Base-by-base conservation (phyloP, 35 echinoderm and acorn worm genomes). In the Eucidaris tribuloides region DNA sequence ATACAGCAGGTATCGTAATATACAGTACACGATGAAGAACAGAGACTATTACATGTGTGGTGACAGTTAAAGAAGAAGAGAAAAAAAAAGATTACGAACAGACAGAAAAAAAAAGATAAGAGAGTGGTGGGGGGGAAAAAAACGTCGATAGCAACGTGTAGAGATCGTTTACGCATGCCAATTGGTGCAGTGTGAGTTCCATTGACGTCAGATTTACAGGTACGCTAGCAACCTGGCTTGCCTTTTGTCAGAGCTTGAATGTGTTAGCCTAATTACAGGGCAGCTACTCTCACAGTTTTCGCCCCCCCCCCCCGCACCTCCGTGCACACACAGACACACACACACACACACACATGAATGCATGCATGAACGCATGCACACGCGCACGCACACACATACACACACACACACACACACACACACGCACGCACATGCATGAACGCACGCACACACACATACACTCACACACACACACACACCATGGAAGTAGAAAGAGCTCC, bases 171-270 rank as follows among this genome's bases (percentile, higher is more conserved):
- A 44, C 68, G 44, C 68, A 40, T 74, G 68, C 68, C 68, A 74
- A 74, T 74, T 35, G 68, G 28, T 40, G 29, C 68, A 3, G 35
- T 33, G 9, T 74, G 41, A 14, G 35, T 38, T 22, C 34, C 68
- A 74, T 74, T 74, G 68, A 74, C 68, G 68, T 74, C 68, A 74
- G 68, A 6, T 6, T 7, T 33, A 40, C 68, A 74, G 68, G 68
- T 74, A 74, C 68, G 68, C 37, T 74, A 74, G 68, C 68, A 74
- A 74, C 68, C 68, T 42, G 68, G 35, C 68, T 44, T 74, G 68
- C 68, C 68, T 74, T 74, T 74, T 74, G 68, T 74, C 68, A 22
- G 38, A 40, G 68, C 68, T 33, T 74, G 68, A 74, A 74, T 42
- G 41, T 36, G 68, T 22, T 74, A 40, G 68, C 68, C 68, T 74